phyloP scores from a whole-genome alignment of 2,888 invertebrate genomes.

The Branchipolynoe longqiensis region DNA sequence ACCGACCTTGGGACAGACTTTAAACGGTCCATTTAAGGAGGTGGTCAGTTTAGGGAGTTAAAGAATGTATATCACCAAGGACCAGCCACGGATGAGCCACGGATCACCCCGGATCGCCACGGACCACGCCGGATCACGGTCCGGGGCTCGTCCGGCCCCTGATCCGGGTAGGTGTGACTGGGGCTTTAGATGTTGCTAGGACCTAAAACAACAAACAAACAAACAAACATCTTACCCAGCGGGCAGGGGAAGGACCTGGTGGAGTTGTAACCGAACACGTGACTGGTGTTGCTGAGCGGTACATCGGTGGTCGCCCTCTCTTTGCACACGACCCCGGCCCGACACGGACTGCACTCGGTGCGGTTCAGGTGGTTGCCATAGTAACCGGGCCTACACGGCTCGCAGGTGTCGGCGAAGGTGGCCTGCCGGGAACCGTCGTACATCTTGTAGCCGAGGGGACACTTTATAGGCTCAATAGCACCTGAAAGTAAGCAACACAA shows the following conservation, averaged over 20 bases:
- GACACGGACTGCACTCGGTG: constrained; percentile 74
- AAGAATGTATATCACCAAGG: too few species aligned
- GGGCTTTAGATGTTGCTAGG: too few species aligned
- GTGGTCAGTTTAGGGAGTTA: too few species aligned
- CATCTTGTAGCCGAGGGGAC: constrained; percentile 79
- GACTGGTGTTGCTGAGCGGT: constrained; percentile 74
- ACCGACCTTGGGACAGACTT: too few species aligned
- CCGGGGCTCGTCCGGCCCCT: too few species aligned
- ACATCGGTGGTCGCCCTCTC: constrained; percentile 75
- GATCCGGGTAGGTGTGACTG: too few species aligned
- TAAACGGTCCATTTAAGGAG: too few species aligned
- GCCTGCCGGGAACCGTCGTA: constrained; percentile 74
- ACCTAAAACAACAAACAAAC: too few species aligned
- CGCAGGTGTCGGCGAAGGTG: constrained; percentile 78
- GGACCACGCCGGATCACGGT: too few species aligned
- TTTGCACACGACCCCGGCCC: constrained; percentile 80
- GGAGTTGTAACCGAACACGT: constrained; percentile 71
- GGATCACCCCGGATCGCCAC: too few species aligned
- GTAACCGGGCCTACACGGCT: constrained; percentile 77
- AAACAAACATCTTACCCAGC: constrained; percentile 70
- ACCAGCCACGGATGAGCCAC: too few species aligned
- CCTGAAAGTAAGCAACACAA: too few species aligned
- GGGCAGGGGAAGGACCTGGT: constrained; percentile 79
- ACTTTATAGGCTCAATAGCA: constrained; percentile 78
- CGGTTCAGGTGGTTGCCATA: constrained; percentile 77